Evolutionary conservation across 2,113 vertebrate genomes (phyloP).

Genomic region (Synchiropus splendidus): DNA sequence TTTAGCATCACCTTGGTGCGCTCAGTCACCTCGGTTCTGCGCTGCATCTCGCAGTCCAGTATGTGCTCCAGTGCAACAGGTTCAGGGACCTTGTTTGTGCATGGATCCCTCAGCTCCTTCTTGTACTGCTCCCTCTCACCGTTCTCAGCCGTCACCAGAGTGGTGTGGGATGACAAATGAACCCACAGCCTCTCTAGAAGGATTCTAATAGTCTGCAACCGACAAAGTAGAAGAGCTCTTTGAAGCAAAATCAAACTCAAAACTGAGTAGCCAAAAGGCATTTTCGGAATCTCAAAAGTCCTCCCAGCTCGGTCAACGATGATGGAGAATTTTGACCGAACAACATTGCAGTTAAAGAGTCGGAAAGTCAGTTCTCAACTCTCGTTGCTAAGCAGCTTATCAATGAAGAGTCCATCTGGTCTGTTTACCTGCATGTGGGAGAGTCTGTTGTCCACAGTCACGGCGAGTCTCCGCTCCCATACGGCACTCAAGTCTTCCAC

Average conservation of each 20-base stretch:
- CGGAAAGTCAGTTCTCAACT: slow-evolving; percentile 32
- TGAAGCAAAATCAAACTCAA: background rate
- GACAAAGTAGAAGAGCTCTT: background rate
- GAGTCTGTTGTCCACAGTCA: too few species aligned
- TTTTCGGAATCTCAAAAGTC: too few species aligned
- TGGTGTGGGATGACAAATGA: slow-evolving; percentile 1
- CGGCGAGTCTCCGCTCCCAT: too few species aligned
- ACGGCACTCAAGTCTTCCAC: too few species aligned
- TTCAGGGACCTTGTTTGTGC: background rate
- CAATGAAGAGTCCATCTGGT: slow-evolving; percentile 38
- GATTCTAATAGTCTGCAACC: slow-evolving; percentile 48
- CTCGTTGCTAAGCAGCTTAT: slow-evolving; percentile 37
- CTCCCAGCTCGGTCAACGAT: too few species aligned
- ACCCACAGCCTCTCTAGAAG: slow-evolving; percentile 28
- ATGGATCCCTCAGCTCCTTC: slow-evolving; percentile 8
- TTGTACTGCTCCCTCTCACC: slow-evolving; percentile 4
- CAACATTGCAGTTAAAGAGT: background rate
- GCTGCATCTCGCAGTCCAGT: slow-evolving; percentile 17
- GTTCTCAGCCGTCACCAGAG: slow-evolving; percentile 19
- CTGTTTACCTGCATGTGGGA: slow-evolving; percentile 36
- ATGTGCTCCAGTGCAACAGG: slow-evolving; percentile 12
- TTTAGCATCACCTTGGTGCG: slow-evolving; percentile 10
- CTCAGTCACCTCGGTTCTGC: background rate
- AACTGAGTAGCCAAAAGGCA: too few species aligned
- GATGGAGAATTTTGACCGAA: too few species aligned